Base-by-base conservation (phyloP, 2,888 invertebrate species). In the Hipparchia semele region DNA sequence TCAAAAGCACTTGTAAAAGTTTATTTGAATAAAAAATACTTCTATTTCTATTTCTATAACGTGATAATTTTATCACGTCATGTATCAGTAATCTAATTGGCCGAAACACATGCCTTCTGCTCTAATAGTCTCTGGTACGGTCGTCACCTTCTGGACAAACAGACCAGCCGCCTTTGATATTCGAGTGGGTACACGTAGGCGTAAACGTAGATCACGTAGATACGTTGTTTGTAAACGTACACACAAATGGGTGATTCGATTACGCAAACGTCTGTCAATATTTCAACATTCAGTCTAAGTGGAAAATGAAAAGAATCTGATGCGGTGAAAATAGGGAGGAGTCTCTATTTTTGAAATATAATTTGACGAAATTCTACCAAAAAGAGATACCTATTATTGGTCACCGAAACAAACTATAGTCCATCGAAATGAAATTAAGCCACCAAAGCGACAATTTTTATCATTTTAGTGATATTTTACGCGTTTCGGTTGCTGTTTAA, bases 231-330 rank as follows among this genome's bases (percentile, higher is more conserved):
- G 64, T 64, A 64, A 49, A 64, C 64, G 49, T 23, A 23, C 64
- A 64, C 64, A 64, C 49, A 23, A 53, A 65, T 53, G 65, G 65
- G 51, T 65, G 23, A 65, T 65, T 65, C 65, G 65, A 65, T 65
- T 65, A 65, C 65, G 53, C 33, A 53, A 51, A 65, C 53, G 65
- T 53, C 65, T 53, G 33, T 53, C 65, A 65, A 65, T 65, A 53
- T 53, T 53, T 65, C 65, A 65, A 33, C 65, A 65, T 51, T 53
- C 53, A 65, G 33, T 6, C 51, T 51, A 53, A 65, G 65, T 53
- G 65, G 65, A 33, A 12, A 64, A 5, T 64, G 33, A 51, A 33
- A 51, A 51, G 51, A 53, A 51, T 5, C 12, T 6, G 6, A 54
- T 12, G 62, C 51, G 65, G 6, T 65, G 53, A 53, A 65, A 65